Percentiles rank a stretch among this genome's conserved stretches.
phyloP scores from a whole-genome alignment of 1,140 invertebrate genomes.

The Bombus cullumanus region DNA sequence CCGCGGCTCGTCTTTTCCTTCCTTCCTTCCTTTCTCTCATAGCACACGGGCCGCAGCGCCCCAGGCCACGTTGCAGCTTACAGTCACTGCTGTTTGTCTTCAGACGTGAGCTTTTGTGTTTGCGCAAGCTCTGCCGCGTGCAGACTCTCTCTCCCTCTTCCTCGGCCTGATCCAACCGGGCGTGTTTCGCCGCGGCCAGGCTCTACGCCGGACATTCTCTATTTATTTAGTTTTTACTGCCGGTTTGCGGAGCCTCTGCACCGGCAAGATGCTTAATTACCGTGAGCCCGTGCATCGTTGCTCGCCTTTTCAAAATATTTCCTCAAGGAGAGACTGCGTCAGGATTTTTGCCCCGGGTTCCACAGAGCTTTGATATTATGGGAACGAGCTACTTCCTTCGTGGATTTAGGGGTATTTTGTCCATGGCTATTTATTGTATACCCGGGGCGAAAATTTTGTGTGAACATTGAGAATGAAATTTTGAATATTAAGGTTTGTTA shows the following conservation, averaged over 20 bases:
- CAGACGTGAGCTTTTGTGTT: constrained; percentile 74
- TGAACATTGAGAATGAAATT: too few species aligned
- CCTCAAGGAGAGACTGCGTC: constrained; percentile 24
- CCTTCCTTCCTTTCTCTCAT: constrained; percentile 25
- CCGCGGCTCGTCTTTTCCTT: background rate
- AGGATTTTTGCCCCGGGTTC: constrained; percentile 35
- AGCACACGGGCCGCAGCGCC: constrained; percentile 48
- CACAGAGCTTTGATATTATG: too few species aligned
- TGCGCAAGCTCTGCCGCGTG: constrained; percentile 64
- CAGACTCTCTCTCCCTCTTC: background rate
- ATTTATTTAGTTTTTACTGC: constrained; percentile 72
- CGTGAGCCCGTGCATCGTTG: constrained; percentile 57
- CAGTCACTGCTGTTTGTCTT: constrained; percentile 73
- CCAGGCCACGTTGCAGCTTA: constrained; percentile 65
- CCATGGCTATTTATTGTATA: too few species aligned
- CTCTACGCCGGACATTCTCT: constrained; percentile 32
- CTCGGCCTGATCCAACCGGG: constrained; percentile 35
- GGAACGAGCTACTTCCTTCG: too few species aligned
- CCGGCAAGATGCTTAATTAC: constrained; percentile 68
- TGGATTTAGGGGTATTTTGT: too few species aligned
- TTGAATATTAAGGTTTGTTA: too few species aligned
- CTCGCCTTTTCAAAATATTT: constrained; percentile 47
- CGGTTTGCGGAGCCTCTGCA: constrained; percentile 56
- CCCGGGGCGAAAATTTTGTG: too few species aligned
- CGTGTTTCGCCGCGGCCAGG: constrained; percentile 30